Conservation (phyloP, 35 echinoderm and acorn worm species). For the Hemicentrotus pulcherrimus region DNA sequence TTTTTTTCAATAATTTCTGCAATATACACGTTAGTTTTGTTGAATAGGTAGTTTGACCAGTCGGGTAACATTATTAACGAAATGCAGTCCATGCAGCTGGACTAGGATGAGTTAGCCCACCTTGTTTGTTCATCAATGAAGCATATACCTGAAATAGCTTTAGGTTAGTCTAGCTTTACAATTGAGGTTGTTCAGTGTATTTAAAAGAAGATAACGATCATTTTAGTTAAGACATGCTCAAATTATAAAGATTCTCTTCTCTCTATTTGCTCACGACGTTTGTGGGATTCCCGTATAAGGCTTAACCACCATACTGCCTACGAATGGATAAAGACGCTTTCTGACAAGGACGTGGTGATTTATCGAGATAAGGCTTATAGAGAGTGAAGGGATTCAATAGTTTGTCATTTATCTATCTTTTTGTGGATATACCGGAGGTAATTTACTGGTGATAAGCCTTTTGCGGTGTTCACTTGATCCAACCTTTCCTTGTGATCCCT, state of each 20-base stretch:
- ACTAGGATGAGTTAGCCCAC: no score
- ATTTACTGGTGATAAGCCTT: not conserved
- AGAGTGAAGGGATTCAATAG: not conserved
- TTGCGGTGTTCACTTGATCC: not conserved
- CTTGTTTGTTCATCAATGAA: not conserved
- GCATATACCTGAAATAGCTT: not conserved
- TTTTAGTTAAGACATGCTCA: conserved; percentile 4
- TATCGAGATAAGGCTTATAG: not conserved
- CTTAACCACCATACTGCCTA: not conserved
- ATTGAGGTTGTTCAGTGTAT: not conserved
- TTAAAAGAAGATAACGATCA: not conserved
- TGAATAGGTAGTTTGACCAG: no score
- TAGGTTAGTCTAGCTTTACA: not conserved
- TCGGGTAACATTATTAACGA: no score
- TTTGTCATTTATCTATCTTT: conserved; percentile 5
- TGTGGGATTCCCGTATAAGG: not conserved
- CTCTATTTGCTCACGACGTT: not conserved
- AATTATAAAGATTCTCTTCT: not conserved
- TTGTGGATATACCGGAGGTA: not conserved
- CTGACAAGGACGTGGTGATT: not conserved
- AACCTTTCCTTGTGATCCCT: not conserved
- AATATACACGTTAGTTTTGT: no score
- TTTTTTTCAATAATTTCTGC: no score
- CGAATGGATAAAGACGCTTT: not conserved
- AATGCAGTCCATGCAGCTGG: no score